These are phyloP conservation scores for Probosciger aterrimus DNA, from an alignment of 2,113 vertebrate genomes.

Conservation along the genomic window DNA sequence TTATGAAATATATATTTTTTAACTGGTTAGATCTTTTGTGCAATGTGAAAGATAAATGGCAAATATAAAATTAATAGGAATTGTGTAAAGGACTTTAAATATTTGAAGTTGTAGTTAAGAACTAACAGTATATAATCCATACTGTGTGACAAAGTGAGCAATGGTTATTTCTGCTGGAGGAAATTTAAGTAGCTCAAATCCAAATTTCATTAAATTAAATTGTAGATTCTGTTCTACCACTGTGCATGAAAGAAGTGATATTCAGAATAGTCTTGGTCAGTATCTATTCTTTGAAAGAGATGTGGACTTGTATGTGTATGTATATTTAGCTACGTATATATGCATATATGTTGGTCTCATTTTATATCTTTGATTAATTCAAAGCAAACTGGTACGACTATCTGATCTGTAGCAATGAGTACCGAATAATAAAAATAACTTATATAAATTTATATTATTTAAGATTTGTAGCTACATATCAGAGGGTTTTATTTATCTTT, in stretches of 20 bases:
- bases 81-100: constrained; percentile 18
- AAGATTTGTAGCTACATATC: neutral
- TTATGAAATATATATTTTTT: neutral
- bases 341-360: neutral
- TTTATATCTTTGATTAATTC: neutral
- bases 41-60: neutral
- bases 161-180: neutral
- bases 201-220: neutral
- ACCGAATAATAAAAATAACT: neutral
- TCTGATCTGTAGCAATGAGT: neutral
- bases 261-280: neutral
- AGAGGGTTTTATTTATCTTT: neutral
- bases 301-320: neutral
- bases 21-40: neutral
- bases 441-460: neutral
- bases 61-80: neutral
- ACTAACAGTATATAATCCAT: neutral
- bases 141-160: neutral
- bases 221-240: neutral
- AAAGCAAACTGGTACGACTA: neutral
- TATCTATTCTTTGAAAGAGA: neutral
- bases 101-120: constrained; percentile 6
- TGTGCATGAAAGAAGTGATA: neutral
- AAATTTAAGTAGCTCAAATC: neutral
- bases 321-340: neutral